phyloP scores from a whole-genome alignment of 1,140 invertebrate species.

The Euwallacea fornicatus region DNA sequence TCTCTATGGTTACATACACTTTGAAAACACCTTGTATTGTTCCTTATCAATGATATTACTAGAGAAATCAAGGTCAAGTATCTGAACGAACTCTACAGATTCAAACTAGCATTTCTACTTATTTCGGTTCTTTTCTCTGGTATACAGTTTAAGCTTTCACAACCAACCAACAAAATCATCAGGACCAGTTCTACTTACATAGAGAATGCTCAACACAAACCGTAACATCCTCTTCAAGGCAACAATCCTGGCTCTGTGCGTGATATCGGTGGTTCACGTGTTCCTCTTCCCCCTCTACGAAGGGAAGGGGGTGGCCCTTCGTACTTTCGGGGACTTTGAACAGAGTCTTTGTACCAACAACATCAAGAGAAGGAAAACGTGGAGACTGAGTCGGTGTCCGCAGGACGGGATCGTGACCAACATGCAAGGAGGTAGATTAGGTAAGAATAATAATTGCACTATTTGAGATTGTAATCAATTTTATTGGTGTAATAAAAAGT shows the following conservation, averaged over 20 bases:
- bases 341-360: constrained; percentile 59
- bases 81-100: too few relatives aligned
- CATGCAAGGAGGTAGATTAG: constrained; percentile 57
- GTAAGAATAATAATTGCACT: constrained; percentile 4
- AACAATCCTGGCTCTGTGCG: constrained; percentile 60
- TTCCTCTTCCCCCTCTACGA: constrained; percentile 65
- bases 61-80: too few relatives aligned
- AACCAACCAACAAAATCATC: background rate
- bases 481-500: too few relatives aligned
- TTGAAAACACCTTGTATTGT: too few relatives aligned
- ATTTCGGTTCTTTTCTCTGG: too few relatives aligned
- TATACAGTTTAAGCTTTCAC: too few relatives aligned
- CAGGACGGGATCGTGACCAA: constrained; percentile 62
- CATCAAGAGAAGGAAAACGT: constrained; percentile 54
- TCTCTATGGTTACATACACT: too few relatives aligned
- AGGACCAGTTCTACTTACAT: background rate
- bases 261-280: constrained; percentile 63
- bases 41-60: too few relatives aligned
- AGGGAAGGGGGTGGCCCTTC: constrained; percentile 49
- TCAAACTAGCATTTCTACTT: too few relatives aligned
- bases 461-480: too few relatives aligned
- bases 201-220: constrained; percentile 50
- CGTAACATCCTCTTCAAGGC: constrained; percentile 62
- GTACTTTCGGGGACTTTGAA: constrained; percentile 56
- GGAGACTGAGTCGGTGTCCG: constrained; percentile 56